Evolutionary conservation across 2,797 vertebrate genomes (phyloP).

Genomic region (Spinibarbus caldwelli): DNA sequence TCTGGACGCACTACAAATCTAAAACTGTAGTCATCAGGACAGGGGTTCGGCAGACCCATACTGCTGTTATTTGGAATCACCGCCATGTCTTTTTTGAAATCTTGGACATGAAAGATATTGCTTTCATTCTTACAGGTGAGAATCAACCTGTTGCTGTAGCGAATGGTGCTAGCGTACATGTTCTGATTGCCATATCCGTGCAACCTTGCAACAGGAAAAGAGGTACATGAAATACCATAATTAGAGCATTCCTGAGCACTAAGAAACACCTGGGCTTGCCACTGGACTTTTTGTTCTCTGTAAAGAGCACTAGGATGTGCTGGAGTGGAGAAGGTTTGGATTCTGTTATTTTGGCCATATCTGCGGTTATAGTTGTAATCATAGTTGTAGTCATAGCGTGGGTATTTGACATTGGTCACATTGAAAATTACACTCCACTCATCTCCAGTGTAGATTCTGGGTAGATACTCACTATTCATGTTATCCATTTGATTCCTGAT

Average conservation of each 20-base stretch:
- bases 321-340: too few species aligned
- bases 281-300: too few species aligned
- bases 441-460: too few species aligned
- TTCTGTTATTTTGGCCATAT: too few species aligned
- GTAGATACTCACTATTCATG: too few species aligned
- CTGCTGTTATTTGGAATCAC: conserved; percentile 53
- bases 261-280: conserved; percentile 64
- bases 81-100: conserved; percentile 69
- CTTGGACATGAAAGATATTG: conserved; percentile 71
- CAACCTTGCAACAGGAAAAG: conserved; percentile 62
- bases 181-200: fast-evolving
- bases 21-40: conserved; percentile 68
- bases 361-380: too few species aligned
- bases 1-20: conserved; percentile 75
- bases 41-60: conserved; percentile 69
- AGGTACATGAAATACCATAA: conserved; percentile 58
- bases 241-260: conserved; percentile 62
- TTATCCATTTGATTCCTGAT: too few species aligned
- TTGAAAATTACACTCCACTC: too few species aligned
- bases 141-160: conserved; percentile 73
- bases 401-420: too few species aligned
- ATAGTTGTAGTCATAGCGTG: too few species aligned
- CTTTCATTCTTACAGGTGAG: conserved; percentile 65
- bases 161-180: conserved; percentile 45
- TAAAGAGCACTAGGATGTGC: too few species aligned